Conservation (phyloP, 53 echinoderm and acorn worm genomes). For the Apostichopus leukothele region DNA sequence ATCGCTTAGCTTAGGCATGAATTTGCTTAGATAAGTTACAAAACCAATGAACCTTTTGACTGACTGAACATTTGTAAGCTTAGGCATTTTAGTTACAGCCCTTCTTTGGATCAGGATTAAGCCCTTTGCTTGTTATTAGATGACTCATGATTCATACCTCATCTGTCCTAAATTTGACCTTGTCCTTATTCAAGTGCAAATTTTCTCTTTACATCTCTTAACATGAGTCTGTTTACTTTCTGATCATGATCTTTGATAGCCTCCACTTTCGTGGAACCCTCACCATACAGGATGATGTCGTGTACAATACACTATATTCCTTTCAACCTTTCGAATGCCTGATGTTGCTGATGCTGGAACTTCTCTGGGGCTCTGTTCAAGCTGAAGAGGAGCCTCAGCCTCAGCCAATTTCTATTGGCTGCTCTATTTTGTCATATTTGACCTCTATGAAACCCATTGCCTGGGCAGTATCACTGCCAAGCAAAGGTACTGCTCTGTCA, state of each 20-base stretch:
- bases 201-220: constrained; percentile 3
- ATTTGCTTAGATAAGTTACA: constrained; percentile 50
- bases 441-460: constrained; percentile 63
- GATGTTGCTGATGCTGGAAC: constrained; percentile 45
- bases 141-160: constrained; percentile 51
- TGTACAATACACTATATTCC: constrained; percentile 43
- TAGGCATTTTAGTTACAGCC: constrained; percentile 46
- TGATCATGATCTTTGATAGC: constrained; percentile 48
- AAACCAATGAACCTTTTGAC: constrained; percentile 48
- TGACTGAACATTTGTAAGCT: constrained; percentile 42
- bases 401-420: constrained; percentile 40
- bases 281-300: constrained; percentile 47
- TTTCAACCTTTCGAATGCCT: constrained; percentile 39
- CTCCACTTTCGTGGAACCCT: constrained; percentile 34
- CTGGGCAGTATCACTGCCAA: constrained; percentile 48
- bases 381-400: constrained; percentile 59
- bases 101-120: constrained; percentile 36
- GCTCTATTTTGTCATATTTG: constrained; percentile 48
- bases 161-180: constrained; percentile 11
- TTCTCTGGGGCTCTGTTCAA: constrained; percentile 56
- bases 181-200: background rate
- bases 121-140: constrained; percentile 34
- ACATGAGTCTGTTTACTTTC: constrained; percentile 47
- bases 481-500: background rate
- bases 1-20: constrained; percentile 49